Base-by-base conservation (phyloP, 2,113 vertebrate genomes). In the Eulemur macaco region DNA sequence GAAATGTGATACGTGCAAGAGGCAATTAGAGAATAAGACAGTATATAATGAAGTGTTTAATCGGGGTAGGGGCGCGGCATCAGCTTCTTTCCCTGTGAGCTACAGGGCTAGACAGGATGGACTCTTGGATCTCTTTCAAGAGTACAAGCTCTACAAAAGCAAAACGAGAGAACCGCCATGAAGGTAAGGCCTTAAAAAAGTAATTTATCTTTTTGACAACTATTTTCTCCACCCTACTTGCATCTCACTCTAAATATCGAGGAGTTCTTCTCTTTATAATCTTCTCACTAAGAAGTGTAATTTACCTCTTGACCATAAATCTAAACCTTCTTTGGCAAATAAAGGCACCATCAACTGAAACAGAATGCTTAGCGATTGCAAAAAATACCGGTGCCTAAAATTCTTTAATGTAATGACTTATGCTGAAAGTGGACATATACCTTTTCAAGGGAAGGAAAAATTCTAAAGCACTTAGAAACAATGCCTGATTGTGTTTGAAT, bases 11-110 rank as follows among this genome's bases (percentile, higher is more conserved):
- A 54, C 1, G 21, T 68, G 47, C 54, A 78, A 83, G 87, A 95
- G 68, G 90, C 31, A 58, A 96, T 89, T 93, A 94, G 83, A 89
- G 84, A 95, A 42, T 92, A 94, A 91, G 68, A 78, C 11, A 60
- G 89, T 74, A 68, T 73, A 11, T 94, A 86, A 94, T 37, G 78
- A 86, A 93, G 92, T 86, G 42, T 89, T 86, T 96, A 96, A 92
- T 29, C 56, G 54, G 47, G 84, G 34, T 54, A 17, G 64, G 45
- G 60, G 76, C 56, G 21, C 6, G 86, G 15, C 10, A 47, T 64
- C 23, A 71, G 15, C 15, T 73, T 71, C n/a, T 86, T 74, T 54
- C 39, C 23, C 78, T 77, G 14, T 73, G 74, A 94, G 74, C 50
- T 31, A 31, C 93, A 96, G 9, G 45, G 9, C 91, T 15, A 54